phyloP scores from a whole-genome alignment of 2,113 vertebrate genomes.

The Caloenas nicobarica region DNA sequence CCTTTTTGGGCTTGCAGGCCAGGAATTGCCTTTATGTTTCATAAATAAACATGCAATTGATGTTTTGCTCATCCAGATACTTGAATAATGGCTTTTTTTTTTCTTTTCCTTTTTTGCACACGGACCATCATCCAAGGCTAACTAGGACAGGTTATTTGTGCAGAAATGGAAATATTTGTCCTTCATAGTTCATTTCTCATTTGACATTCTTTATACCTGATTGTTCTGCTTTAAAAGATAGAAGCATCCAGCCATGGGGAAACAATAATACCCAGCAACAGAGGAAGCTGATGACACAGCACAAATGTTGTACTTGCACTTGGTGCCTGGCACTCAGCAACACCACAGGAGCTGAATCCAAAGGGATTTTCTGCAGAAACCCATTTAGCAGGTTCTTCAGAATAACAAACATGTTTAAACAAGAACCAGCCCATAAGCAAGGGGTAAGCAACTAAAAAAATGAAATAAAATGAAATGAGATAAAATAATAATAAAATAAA shows the following conservation, averaged over 20 bases:
- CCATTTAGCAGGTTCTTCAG: neutral
- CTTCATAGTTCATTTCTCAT: slow-evolving; percentile 67
- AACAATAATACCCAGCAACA: slow-evolving; percentile 49
- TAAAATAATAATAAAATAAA: too few relatives aligned
- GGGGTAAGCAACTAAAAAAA: neutral
- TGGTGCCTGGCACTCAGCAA: neutral
- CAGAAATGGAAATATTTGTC: slow-evolving; percentile 61
- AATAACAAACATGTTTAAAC: neutral
- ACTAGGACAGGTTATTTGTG: slow-evolving; percentile 35
- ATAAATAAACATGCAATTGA: neutral
- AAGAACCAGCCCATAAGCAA: neutral
- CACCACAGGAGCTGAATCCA: neutral
- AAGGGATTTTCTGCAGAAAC: neutral
- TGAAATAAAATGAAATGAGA: too few relatives aligned
- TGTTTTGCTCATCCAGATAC: neutral
- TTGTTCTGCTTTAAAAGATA: slow-evolving; percentile 61
- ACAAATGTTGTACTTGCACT: neutral
- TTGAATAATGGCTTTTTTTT: neutral
- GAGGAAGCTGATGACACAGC: slow-evolving; percentile 60
- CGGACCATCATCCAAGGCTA: neutral
- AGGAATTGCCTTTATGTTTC: slow-evolving; percentile 22
- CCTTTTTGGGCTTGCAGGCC: neutral
- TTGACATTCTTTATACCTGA: slow-evolving; percentile 58
- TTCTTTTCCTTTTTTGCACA: neutral
- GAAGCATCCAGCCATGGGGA: slow-evolving; percentile 60